Evolutionary conservation across 2,888 invertebrate species (phyloP).

Genomic region (Ornithoptera priamus): DNA sequence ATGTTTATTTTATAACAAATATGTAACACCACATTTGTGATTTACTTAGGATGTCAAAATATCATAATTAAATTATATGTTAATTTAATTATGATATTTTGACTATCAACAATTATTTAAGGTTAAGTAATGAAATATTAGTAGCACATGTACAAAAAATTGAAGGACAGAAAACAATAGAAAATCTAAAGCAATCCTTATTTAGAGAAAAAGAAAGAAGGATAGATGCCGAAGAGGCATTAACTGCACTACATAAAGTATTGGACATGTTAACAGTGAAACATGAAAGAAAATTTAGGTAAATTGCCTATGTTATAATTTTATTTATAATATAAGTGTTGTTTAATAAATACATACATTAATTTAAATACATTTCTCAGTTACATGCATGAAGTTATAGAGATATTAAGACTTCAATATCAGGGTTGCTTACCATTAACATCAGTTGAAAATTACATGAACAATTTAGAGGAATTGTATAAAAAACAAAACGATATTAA

Average conservation of each 20-base stretch:
- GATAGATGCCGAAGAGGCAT: constrained; percentile 63
- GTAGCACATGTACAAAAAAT: constrained; percentile 74
- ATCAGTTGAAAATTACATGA: constrained; percentile 62
- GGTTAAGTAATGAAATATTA: constrained; percentile 72
- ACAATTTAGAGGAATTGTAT: constrained; percentile 54
- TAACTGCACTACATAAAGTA: constrained; percentile 60
- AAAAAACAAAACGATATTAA: constrained; percentile 53
- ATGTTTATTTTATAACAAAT: too few species aligned
- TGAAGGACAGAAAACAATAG: constrained; percentile 65
- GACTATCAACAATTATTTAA: too few species aligned
- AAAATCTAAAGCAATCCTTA: constrained; percentile 55
- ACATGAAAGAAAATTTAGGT: constrained; percentile 69
- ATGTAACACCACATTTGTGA: too few species aligned
- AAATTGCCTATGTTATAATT: constrained; percentile 21
- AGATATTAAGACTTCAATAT: constrained; percentile 66
- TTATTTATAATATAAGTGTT: neutral
- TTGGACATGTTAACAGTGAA: constrained; percentile 64
- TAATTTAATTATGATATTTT: too few species aligned
- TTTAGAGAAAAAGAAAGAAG: constrained; percentile 63
- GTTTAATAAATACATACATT: neutral
- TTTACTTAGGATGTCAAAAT: too few species aligned
- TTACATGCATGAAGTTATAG: constrained; percentile 62
- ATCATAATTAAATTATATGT: too few species aligned
- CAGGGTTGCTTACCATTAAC: constrained; percentile 63
- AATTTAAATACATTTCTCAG: constrained; percentile 44